Conservation (phyloP, 2,113 vertebrate species). For the Xenopus borealis region DNA sequence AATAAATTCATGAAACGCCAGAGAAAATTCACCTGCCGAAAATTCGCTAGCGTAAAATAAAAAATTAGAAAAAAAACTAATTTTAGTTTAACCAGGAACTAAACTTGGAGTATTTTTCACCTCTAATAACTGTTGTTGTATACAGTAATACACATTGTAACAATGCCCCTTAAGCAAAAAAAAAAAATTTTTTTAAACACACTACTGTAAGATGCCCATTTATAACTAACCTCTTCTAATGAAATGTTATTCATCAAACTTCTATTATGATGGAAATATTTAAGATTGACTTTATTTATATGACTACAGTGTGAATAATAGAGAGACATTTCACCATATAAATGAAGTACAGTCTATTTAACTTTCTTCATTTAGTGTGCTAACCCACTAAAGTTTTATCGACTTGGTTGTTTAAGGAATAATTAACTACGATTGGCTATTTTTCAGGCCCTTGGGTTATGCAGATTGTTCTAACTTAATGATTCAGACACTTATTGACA, state of each 20-base stretch:
- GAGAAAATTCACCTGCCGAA: no score
- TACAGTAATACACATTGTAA: no score
- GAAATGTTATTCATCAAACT: background rate
- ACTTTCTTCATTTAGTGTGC: conserved; percentile 20
- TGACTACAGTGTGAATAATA: background rate
- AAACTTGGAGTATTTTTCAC: no score
- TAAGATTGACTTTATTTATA: background rate
- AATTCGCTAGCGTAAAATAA: no score
- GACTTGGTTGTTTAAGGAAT: conserved; percentile 35
- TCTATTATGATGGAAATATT: no score
- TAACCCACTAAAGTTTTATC: conserved; percentile 34
- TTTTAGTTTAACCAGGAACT: no score
- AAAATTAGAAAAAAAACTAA: no score
- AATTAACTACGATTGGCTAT: conserved; percentile 24
- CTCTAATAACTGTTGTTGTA: no score
- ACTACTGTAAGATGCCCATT: background rate
- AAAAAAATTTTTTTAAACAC: no score
- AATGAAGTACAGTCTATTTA: conserved; percentile 35
- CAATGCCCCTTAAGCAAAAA: no score
- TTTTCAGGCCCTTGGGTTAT: conserved; percentile 26
- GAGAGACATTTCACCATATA: background rate
- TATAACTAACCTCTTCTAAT: background rate
- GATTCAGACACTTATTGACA: conserved; percentile 16
- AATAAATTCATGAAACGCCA: no score
- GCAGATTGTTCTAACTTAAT: conserved; percentile 37